These are phyloP conservation scores for Sialia sialis DNA, from an alignment of 2,113 vertebrate species.

Conservation along the genomic window DNA sequence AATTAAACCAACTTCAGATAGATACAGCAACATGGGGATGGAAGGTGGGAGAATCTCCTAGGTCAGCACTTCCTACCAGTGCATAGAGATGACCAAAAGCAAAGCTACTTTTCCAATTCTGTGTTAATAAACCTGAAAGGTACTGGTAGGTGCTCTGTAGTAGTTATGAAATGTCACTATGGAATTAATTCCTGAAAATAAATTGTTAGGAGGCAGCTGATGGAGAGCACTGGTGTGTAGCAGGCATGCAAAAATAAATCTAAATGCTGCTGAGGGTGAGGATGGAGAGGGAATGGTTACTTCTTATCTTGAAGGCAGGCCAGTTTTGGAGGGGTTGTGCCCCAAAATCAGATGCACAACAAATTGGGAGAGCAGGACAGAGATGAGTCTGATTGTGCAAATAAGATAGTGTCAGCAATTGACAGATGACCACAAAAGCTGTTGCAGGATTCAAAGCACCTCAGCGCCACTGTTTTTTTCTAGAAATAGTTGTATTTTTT, in stretches of 20 bases:
- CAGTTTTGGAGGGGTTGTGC: accelerated
- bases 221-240: neutral
- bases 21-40: neutral
- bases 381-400: neutral
- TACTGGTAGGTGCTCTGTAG: neutral
- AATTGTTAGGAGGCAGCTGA: neutral
- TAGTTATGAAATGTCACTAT: neutral
- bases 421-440: neutral
- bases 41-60: neutral
- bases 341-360: neutral
- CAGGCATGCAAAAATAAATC: neutral
- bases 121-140: neutral
- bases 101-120: neutral
- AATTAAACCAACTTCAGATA: neutral
- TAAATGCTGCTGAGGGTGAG: neutral
- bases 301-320: neutral
- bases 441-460: neutral
- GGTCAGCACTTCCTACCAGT: neutral
- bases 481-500: neutral
- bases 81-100: neutral
- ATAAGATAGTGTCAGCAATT: neutral
- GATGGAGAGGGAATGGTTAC: neutral
- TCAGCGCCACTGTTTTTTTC: neutral
- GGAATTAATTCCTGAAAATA: slow-evolving; percentile 2
- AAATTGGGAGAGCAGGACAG: neutral